Evolutionary conservation across 2,113 vertebrate species (phyloP).

Genomic region (Pheucticus melanocephalus): DNA sequence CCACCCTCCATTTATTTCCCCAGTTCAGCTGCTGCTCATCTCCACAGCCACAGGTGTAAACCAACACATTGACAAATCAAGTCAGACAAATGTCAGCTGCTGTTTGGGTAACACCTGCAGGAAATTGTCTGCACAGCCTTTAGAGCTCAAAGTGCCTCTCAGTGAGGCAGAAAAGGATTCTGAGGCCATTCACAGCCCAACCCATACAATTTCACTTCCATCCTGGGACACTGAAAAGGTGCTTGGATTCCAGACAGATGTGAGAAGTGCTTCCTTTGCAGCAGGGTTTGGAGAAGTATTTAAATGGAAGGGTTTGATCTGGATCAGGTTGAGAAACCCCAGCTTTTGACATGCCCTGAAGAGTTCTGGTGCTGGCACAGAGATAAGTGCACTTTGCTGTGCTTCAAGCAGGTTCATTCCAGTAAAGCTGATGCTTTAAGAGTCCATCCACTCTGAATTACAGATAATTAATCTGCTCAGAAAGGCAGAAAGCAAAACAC

Average conservation of each 20-base stretch:
- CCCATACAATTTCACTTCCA: neutral
- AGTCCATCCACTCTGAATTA: conserved; percentile 24
- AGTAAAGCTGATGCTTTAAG: conserved; percentile 22
- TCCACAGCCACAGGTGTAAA: neutral
- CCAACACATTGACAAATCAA: neutral
- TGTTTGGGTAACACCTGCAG: neutral
- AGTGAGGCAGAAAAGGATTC: neutral
- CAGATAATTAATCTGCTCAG: conserved; percentile 42
- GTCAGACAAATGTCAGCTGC: neutral
- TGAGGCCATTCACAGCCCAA: neutral
- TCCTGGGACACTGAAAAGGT: neutral
- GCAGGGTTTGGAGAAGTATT: neutral
- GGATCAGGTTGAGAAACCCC: neutral
- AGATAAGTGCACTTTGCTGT: neutral
- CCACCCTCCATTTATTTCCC: neutral
- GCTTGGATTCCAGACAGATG: neutral
- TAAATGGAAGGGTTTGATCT: neutral
- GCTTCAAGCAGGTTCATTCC: neutral
- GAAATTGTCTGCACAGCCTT: neutral
- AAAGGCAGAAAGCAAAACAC: neutral
- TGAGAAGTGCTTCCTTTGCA: neutral
- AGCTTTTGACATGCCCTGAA: neutral
- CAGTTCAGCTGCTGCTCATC: neutral
- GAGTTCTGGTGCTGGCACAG: neutral
- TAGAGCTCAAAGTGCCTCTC: accelerated